Base-by-base conservation (phyloP, 1,140 invertebrate genomes). In the Drosophila ercepeae region DNA sequence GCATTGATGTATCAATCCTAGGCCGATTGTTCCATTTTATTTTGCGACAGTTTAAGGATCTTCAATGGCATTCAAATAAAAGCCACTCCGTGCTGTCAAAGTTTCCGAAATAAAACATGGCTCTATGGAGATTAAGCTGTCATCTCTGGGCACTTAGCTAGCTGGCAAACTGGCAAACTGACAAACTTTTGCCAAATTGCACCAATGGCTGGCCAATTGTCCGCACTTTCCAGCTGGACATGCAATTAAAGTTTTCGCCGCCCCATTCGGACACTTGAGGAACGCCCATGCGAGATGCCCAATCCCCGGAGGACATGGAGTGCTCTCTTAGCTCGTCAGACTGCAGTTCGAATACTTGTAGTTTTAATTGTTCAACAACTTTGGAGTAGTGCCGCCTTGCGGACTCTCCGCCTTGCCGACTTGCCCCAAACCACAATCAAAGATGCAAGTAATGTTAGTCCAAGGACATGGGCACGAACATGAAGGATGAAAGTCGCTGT, bases 211-310 rank as follows among this genome's bases (percentile, higher is more conserved):
- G 72, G 59, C 44, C 60, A 72, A 75, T 75, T 72, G 72, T 50
- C 41, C 34, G 45, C 55, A 63, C 72, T 73, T 73, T 48, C 29
- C 52, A 53, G 69, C 49, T 36, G 41, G 65, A 57, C 73, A 63
- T 58, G 74, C 72, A 76, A 76, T 76, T 76, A 76, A 75, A 76
- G 54, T 75, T 75, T 75, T 64, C 39, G 72, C 29, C 9, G 74
- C 58, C 14, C 32, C 32, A 32, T 9, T 32, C 16, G 42, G 48
- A 54, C 42, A 65, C 60, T 67, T 18, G 27, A 54, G 49, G 4
- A 29, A 67, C 18, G 36, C 36, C 19, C 63, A 42, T 64, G 63
- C 32, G 63, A 42, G 32, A 13, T 29, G 63, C 1, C 23, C 50
- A 49, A 69, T 69, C 14, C 63, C 63, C 39, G 27, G 27, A 25